phyloP scores from a whole-genome alignment of 1,140 invertebrate genomes.

The Fopius arisanus region DNA sequence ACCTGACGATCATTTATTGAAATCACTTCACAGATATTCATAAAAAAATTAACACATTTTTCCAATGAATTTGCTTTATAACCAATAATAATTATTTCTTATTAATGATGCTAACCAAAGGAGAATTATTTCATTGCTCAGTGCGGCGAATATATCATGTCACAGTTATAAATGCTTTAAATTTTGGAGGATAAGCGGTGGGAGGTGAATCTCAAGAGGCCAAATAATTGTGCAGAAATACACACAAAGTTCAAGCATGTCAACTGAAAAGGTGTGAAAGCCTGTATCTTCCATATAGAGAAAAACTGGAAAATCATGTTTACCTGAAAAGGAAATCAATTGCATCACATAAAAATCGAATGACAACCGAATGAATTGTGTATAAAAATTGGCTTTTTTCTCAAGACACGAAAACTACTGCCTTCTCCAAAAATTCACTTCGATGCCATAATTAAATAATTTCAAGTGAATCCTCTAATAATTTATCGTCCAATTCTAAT shows the following conservation, averaged over 20 bases:
- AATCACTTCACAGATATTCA: not conserved
- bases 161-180: no score
- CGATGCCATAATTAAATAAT: not conserved
- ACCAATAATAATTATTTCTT: no score
- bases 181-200: no score
- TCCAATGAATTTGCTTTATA: not conserved
- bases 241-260: not conserved
- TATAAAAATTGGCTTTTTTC: not conserved
- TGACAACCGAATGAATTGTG: not conserved
- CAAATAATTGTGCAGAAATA: no score
- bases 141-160: no score
- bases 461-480: not conserved
- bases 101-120: no score
- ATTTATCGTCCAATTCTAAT: not conserved
- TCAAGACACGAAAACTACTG: not conserved
- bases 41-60: no score
- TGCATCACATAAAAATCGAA: constrained; percentile 44
- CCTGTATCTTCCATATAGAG: constrained; percentile 42
- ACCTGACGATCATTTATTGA: constrained; percentile 1
- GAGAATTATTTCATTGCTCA: no score
- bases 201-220: no score
- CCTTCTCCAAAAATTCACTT: not conserved
- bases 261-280: constrained; percentile 61
- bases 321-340: constrained; percentile 17
- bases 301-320: constrained; percentile 24